Base-by-base conservation (phyloP, 2,113 vertebrate genomes). In the Tiliqua scincoides region DNA sequence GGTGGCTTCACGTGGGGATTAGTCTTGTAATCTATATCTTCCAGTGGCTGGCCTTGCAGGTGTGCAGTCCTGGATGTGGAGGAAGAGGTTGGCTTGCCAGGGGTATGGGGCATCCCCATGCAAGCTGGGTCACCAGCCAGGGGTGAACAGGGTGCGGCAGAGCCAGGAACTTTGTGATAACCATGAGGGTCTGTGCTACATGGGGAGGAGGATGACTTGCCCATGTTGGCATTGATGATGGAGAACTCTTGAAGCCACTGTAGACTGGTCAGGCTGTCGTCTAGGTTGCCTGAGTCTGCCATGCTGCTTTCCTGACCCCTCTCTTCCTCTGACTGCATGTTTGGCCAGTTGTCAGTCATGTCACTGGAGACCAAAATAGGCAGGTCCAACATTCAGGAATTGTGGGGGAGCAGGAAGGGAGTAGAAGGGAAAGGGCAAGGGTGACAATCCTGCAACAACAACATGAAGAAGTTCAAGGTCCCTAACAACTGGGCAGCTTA, bases 171-270 rank as follows among this genome's bases (percentile, higher is more conserved):
- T 12, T 90, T 96, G 80, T 93, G 95, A 82, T 95, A 97, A 9
- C 96, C 94, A 0, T 97, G 95, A 32, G 96, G 93, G 81, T 97
- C 97, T 0, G 93, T 91, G 83, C 95, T 95, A 1, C 93, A 96
- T 14, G 91, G 91, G 79, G 91, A 95, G 52, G 92, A 95, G 17
- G 91, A 32, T 3, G 95, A 94, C 62, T 95, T 96, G 6, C 94
- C 94, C 70, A 95, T 95, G 85, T 95, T 96, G 72, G 97, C 90
- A 4, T 95, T 96, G 85, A 96, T 92, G 73, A 99, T 98, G 40
- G 98, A 98, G 95, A 99, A 99, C 87, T 99, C 98, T 94, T 98
- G 97, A 78, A 99, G 97, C 98, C 98, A 99, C 94, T 98, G 97
- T 79, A 99, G 97, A 94, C 97, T 99, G 89, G 98, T 98, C 90